phyloP scores from a whole-genome alignment of 2,888 invertebrate species.

The Ophioninae sp. region DNA sequence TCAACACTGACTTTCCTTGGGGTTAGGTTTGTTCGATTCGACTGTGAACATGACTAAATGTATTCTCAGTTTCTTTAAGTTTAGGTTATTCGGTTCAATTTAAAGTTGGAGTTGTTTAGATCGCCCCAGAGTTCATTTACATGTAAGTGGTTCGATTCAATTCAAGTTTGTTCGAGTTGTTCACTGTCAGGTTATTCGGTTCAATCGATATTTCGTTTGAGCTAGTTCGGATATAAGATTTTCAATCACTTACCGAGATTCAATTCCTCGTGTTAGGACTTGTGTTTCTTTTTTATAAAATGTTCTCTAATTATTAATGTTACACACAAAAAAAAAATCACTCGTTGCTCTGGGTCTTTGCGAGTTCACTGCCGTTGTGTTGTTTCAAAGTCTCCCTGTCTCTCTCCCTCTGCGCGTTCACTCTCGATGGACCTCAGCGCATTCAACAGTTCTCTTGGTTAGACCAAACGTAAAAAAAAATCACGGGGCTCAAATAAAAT shows the following conservation, averaged over 20 bases:
- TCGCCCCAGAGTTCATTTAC: neutral
- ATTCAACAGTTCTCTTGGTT: neutral
- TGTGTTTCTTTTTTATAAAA: neutral
- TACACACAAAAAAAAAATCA: slow-evolving; percentile 52
- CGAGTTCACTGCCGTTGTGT: slow-evolving; percentile 46
- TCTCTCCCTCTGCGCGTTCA: slow-evolving; percentile 10
- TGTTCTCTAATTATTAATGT: neutral
- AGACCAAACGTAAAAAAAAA: neutral
- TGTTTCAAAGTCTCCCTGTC: neutral
- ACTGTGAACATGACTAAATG: neutral
- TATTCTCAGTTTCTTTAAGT: too few species aligned
- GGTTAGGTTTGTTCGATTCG: neutral
- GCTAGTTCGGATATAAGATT: neutral
- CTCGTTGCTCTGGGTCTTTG: slow-evolving; percentile 41
- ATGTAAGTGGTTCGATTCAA: too few species aligned
- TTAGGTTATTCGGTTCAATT: neutral
- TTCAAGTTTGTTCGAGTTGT: neutral
- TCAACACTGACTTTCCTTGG: neutral
- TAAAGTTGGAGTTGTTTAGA: neutral
- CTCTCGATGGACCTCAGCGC: slow-evolving; percentile 13
- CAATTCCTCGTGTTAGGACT: slow-evolving; percentile 38
- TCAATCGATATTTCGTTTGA: neutral
- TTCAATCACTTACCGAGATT: slow-evolving; percentile 52
- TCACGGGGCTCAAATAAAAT: neutral
- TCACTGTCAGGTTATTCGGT: neutral